A percentile compares a stretch with the other conserved stretches of the same genome.
phyloP scores from a whole-genome alignment of 2,888 invertebrate genomes.

The Poecilobothrus nobilitatus region DNA sequence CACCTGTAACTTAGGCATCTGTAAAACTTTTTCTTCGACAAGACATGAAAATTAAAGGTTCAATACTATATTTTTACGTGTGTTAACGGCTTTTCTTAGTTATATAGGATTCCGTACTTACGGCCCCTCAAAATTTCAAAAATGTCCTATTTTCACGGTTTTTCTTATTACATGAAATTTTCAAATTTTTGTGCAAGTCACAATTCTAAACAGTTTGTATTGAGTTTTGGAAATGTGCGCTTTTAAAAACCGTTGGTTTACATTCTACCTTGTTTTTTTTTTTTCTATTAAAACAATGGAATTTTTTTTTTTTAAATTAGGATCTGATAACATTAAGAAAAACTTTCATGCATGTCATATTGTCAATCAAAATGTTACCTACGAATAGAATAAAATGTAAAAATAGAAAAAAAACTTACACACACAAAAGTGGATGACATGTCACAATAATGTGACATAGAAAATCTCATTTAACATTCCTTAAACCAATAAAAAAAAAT shows the following conservation, averaged over 20 bases:
- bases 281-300: not conserved
- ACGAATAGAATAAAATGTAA: not conserved
- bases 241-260: not conserved
- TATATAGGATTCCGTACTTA: no score
- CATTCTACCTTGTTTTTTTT: no score
- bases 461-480: slow-evolving; percentile 6
- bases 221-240: no score
- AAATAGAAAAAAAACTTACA: not conserved
- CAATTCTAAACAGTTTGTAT: no score
- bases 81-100: not conserved
- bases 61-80: not conserved
- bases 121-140: no score
- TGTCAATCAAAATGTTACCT: slow-evolving; percentile 5
- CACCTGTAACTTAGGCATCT: no score
- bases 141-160: no score
- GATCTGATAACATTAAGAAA: not conserved
- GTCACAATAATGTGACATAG: not conserved
- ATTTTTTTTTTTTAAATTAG: no score
- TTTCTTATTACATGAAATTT: no score
- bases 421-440: not conserved
- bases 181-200: no score
- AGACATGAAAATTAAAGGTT: no score
- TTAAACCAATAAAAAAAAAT: not conserved
- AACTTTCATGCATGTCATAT: not conserved
- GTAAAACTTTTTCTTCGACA: no score